Evolutionary conservation across 2,888 invertebrate species (phyloP).

Genomic region (Amaurobius ferox): DNA sequence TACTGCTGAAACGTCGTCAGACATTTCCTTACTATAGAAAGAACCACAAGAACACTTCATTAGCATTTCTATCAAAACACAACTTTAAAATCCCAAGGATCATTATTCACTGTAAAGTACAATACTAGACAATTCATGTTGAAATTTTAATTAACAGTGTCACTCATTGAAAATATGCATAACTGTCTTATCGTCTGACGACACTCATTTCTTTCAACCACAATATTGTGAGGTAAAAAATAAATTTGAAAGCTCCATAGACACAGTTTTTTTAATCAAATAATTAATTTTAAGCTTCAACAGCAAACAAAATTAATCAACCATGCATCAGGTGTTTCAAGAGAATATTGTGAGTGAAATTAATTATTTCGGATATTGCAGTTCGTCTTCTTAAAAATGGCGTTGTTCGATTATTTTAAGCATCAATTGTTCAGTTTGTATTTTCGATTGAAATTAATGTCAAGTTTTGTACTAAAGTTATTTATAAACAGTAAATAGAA

Average conservation of each 20-base stretch:
- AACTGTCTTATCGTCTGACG: not conserved
- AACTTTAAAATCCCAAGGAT: too few species aligned
- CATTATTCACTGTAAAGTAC: not conserved
- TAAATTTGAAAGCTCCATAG: not conserved
- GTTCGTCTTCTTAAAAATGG: not conserved
- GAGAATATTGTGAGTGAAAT: not conserved
- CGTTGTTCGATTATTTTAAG: not conserved
- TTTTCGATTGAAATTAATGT: not conserved
- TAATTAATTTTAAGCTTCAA: not conserved
- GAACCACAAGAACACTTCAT: too few species aligned
- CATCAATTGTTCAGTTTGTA: not conserved
- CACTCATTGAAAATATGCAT: not conserved
- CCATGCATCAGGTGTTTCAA: not conserved
- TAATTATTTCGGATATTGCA: slow-evolving; percentile 2
- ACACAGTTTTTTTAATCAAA: not conserved
- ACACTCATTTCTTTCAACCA: not conserved
- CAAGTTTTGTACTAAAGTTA: too few species aligned
- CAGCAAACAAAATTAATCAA: not conserved
- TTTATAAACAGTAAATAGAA: too few species aligned
- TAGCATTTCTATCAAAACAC: too few species aligned
- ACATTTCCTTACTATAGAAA: too few species aligned
- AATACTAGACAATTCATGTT: not conserved
- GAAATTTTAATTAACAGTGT: not conserved
- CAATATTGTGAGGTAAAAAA: not conserved
- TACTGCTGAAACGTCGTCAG: too few species aligned